Evolutionary conservation across 2,113 vertebrate species (phyloP).

Genomic region (Oncorhynchus kisutch): DNA sequence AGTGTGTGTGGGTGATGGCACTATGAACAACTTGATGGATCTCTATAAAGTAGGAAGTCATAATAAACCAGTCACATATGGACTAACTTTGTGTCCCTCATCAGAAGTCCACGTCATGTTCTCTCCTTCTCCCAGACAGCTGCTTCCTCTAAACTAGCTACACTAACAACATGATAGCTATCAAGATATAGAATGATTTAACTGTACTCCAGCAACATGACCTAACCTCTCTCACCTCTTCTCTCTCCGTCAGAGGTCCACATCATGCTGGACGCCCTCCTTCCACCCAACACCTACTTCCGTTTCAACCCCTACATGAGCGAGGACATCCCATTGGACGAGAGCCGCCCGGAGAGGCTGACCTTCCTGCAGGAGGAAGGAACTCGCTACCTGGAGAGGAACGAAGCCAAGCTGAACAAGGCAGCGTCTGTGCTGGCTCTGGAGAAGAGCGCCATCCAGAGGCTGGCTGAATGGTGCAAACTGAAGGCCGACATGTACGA

Average conservation of each 20-base stretch:
- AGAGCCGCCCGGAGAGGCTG: slow-evolving; percentile 87
- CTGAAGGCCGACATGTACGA: slow-evolving; percentile 92
- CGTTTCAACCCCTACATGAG: slow-evolving; percentile 93
- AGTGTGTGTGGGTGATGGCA: too few species aligned
- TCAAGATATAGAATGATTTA: too few species aligned
- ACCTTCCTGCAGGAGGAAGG: slow-evolving; percentile 85
- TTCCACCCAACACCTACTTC: slow-evolving; percentile 90
- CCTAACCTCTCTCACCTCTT: neutral
- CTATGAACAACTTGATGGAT: too few species aligned
- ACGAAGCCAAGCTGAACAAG: slow-evolving; percentile 88
- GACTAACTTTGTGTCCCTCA: neutral
- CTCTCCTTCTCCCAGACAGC: neutral
- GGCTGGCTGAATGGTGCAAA: slow-evolving; percentile 85
- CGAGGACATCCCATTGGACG: slow-evolving; percentile 91
- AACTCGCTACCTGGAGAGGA: slow-evolving; percentile 85
- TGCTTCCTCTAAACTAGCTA: neutral
- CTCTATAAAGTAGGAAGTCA: too few species aligned
- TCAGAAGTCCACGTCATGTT: too few species aligned
- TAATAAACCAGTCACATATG: too few species aligned
- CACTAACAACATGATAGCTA: too few species aligned
- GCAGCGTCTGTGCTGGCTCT: slow-evolving; percentile 83
- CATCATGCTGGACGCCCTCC: slow-evolving; percentile 89
- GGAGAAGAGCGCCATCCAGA: slow-evolving; percentile 86
- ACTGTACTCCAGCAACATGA: neutral
- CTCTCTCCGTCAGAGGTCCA: slow-evolving; percentile 84